phyloP scores from a whole-genome alignment of 2,113 vertebrate species.

The Amazona vittata region DNA sequence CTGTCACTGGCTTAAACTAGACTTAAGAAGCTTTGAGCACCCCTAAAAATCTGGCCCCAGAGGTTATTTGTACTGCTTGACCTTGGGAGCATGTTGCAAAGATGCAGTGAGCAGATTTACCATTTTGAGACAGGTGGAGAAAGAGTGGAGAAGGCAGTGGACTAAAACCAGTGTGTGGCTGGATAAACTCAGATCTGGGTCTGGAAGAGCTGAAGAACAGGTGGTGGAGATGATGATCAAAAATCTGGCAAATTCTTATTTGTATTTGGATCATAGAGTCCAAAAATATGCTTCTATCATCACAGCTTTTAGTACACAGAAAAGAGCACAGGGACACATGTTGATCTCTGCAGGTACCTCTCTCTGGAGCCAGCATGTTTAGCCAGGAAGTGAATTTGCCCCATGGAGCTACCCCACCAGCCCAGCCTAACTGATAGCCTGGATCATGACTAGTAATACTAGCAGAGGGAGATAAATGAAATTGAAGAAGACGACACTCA shows the following conservation, averaged over 20 bases:
- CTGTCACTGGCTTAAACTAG: background rate
- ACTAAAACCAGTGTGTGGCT: background rate
- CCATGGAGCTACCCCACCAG: background rate
- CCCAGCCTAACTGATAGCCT: background rate
- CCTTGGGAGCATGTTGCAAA: background rate
- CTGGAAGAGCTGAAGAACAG: background rate
- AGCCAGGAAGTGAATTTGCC: background rate
- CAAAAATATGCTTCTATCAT: background rate
- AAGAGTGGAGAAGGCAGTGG: background rate
- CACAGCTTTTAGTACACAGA: background rate
- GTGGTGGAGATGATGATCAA: background rate
- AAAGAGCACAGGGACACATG: background rate
- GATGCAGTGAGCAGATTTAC: rapidly evolving
- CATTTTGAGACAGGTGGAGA: background rate
- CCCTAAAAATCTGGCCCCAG: background rate
- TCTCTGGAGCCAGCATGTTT: rapidly evolving
- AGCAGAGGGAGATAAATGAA: background rate
- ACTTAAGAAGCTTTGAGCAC: background rate
- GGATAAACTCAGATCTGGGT: background rate
- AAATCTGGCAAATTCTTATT: background rate
- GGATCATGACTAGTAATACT: background rate
- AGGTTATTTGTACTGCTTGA: background rate
- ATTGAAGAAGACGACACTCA: background rate
- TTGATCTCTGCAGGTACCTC: background rate
- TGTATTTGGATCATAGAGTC: background rate